Evolutionary conservation across 92 coral and sea anemone species (phyloP).

Genomic region (Epizoanthus rinbou): DNA sequence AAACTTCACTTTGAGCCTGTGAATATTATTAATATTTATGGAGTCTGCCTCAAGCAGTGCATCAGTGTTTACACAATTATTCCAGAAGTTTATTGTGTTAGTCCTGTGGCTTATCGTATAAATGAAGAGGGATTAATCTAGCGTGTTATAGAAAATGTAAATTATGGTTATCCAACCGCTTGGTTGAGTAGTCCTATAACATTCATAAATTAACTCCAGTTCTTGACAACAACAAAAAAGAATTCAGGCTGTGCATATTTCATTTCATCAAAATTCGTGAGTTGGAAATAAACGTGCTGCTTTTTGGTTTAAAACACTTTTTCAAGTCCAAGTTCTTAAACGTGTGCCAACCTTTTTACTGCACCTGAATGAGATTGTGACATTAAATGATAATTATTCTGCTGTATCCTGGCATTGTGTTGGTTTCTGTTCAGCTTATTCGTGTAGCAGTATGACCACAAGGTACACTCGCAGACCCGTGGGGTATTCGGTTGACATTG

Average conservation of each 20-base stretch:
- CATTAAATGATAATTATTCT: conserved; percentile 29
- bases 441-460: no score
- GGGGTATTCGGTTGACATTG: no score
- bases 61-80: background rate
- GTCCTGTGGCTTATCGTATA: no score
- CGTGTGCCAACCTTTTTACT: conserved; percentile 2
- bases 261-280: conserved; percentile 14
- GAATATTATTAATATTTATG: conserved; percentile 16
- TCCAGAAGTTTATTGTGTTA: conserved; percentile 8
- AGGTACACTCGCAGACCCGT: no score
- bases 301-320: conserved; percentile 20
- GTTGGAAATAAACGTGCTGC: background rate
- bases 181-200: background rate
- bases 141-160: background rate
- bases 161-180: background rate
- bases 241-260: conserved; percentile 13
- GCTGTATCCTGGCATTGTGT: conserved; percentile 1
- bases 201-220: conserved; percentile 8
- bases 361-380: conserved; percentile 25
- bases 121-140: background rate
- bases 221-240: background rate
- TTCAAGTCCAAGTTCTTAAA: background rate
- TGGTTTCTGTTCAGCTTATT: background rate
- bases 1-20: conserved; percentile 7
- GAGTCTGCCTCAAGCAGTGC: background rate